Percentiles rank a stretch among this genome's conserved stretches.
Evolutionary conservation across 2,888 invertebrate genomes (phyloP).

Genomic region (Xanthorhoe spadicearia): DNA sequence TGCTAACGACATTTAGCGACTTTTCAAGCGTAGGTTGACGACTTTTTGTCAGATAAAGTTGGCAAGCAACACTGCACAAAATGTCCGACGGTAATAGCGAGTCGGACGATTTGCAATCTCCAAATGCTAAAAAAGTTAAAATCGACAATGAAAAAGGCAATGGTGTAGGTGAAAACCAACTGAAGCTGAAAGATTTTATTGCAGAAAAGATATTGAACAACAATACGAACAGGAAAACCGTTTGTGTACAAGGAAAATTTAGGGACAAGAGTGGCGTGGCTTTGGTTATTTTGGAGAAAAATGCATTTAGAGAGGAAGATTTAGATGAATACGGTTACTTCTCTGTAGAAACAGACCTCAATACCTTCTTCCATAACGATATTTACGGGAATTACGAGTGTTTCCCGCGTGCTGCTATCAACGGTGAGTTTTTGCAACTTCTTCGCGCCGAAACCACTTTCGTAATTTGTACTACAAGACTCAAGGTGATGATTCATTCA

Average conservation of each 20-base stretch:
- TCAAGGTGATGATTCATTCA: slow-evolving; percentile 45
- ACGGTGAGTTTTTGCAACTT: slow-evolving; percentile 81
- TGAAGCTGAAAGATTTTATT: slow-evolving; percentile 87
- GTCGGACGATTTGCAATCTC: slow-evolving; percentile 63
- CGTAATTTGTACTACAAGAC: slow-evolving; percentile 45
- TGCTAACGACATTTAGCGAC: too few species aligned
- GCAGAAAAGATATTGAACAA: slow-evolving; percentile 88
- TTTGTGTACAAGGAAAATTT: slow-evolving; percentile 89
- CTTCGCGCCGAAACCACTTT: slow-evolving; percentile 52
- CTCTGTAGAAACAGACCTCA: slow-evolving; percentile 83
- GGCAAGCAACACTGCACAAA: too few species aligned
- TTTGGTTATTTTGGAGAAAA: slow-evolving; percentile 92
- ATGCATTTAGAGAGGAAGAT: slow-evolving; percentile 89
- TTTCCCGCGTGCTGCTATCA: slow-evolving; percentile 85
- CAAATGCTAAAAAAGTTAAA: slow-evolving; percentile 75
- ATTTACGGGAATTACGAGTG: slow-evolving; percentile 93
- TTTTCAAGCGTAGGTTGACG: too few species aligned
- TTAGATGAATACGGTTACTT: slow-evolving; percentile 86
- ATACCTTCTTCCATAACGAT: slow-evolving; percentile 91
- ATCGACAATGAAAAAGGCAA: slow-evolving; percentile 69
- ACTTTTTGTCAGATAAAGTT: slow-evolving; percentile 26
- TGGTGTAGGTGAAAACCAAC: slow-evolving; percentile 60
- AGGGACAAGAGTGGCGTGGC: slow-evolving; percentile 86
- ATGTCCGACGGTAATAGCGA: slow-evolving; percentile 75
- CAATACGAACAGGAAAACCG: slow-evolving; percentile 89